Percentiles rank a stretch among this genome's conserved stretches.
Evolutionary conservation across 2,888 invertebrate genomes (phyloP).

Genomic region (Acleris sparsana): DNA sequence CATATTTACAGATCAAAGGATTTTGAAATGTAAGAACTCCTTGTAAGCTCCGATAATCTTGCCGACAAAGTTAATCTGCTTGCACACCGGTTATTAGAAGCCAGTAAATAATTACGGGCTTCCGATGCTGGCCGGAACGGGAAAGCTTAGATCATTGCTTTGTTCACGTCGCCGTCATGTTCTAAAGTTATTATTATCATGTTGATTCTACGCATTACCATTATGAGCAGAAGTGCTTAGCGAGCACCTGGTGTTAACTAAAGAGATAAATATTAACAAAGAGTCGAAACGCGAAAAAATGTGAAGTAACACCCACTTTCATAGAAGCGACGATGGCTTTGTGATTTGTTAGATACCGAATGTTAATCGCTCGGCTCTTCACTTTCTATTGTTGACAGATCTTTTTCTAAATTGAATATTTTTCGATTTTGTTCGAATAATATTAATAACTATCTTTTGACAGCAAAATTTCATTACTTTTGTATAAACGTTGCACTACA

Average conservation of each 20-base stretch:
- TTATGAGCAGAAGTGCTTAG: slow-evolving; percentile 21
- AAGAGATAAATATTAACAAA: slow-evolving; percentile 27
- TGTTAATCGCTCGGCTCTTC: slow-evolving; percentile 8
- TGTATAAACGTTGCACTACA: slow-evolving; percentile 13
- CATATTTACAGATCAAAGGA: slow-evolving; percentile 4
- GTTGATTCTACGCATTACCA: slow-evolving; percentile 24
- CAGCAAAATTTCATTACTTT: background rate
- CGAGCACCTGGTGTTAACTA: slow-evolving; percentile 26
- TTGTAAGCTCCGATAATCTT: slow-evolving; percentile 12
- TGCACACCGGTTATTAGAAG: slow-evolving; percentile 26
- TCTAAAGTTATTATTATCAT: slow-evolving; percentile 28
- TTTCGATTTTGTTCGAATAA: background rate
- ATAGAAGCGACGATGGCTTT: slow-evolving; percentile 7
- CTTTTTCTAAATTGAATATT: background rate
- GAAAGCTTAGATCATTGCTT: slow-evolving; percentile 36
- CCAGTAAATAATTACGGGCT: slow-evolving; percentile 34
- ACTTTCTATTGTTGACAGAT: slow-evolving; percentile 21
- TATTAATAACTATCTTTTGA: background rate
- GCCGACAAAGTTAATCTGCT: slow-evolving; percentile 18
- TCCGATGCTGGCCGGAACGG: slow-evolving; percentile 25
- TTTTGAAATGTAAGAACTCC: slow-evolving; percentile 7
- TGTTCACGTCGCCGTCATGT: slow-evolving; percentile 20
- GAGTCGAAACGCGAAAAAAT: slow-evolving; percentile 17
- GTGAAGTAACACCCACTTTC: slow-evolving; percentile 26
- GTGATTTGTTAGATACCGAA: slow-evolving; percentile 12